These are phyloP conservation scores for Chloebia gouldiae DNA, from an alignment of 2,113 vertebrate species.

Conservation along the genomic window DNA sequence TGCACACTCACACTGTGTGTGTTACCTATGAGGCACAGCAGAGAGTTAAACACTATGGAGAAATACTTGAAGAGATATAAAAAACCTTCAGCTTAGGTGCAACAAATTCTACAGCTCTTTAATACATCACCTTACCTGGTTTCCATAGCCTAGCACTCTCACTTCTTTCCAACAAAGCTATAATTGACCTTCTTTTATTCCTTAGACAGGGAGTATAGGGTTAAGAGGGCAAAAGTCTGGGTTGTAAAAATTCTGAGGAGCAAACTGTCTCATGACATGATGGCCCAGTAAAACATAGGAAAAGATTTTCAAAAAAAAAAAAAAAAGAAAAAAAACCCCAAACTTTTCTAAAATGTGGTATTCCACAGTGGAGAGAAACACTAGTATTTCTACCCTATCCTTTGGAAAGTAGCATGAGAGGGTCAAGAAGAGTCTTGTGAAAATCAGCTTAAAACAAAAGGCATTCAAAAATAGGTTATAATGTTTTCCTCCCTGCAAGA, in stretches of 20 bases:
- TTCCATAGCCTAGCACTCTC: not conserved
- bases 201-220: not conserved
- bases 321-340: not conserved
- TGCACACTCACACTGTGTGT: not conserved
- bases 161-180: not conserved
- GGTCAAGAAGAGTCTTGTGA: slow-evolving; percentile 17
- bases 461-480: slow-evolving; percentile 42
- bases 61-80: not conserved
- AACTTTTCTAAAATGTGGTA: not conserved
- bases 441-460: slow-evolving; percentile 52
- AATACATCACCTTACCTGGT: not conserved
- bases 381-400: not conserved
- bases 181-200: not conserved
- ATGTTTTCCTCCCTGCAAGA: slow-evolving; percentile 40
- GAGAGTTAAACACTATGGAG: not conserved
- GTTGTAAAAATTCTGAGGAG: not conserved
- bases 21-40: not conserved
- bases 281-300: not conserved
- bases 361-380: not conserved
- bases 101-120: not conserved
- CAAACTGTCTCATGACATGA: not conserved
- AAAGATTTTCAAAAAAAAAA: not conserved
- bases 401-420: not conserved
- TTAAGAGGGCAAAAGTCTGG: not conserved
- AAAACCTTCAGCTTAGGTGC: not conserved